These are phyloP conservation scores for Meteorus sp. DNA, from an alignment of 1,140 invertebrate genomes.

Conservation along the genomic window DNA sequence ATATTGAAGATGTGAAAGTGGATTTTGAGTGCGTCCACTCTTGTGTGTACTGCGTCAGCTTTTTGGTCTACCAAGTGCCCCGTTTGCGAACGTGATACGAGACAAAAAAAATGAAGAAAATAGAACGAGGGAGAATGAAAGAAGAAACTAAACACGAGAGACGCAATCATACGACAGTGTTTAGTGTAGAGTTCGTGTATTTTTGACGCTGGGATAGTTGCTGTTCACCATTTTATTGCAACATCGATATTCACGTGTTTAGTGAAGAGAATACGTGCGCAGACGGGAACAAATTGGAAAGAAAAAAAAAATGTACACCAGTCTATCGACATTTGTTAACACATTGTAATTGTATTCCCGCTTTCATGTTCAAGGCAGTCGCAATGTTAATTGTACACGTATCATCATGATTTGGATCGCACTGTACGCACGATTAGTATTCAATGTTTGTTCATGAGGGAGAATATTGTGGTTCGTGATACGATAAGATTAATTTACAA, in stretches of 20 bases:
- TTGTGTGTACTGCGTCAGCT: no score
- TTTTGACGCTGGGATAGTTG: no score
- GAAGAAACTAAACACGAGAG: background rate
- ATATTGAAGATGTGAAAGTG: no score
- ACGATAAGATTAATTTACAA: background rate
- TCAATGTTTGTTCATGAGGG: background rate
- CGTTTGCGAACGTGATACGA: no score
- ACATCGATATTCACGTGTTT: background rate
- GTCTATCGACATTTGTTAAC: conserved; percentile 2
- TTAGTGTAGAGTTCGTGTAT: no score
- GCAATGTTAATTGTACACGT: conserved; percentile 13
- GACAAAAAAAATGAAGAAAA: no score
- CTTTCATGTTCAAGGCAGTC: background rate
- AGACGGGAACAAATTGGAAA: background rate
- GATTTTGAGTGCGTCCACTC: no score
- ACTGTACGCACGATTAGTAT: background rate
- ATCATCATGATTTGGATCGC: background rate
- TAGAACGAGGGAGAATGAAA: background rate
- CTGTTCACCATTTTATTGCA: background rate
- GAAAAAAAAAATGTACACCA: background rate
- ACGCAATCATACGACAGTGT: background rate
- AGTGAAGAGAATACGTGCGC: background rate
- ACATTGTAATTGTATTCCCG: background rate
- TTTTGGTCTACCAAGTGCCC: no score
- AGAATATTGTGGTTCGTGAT: background rate